These are phyloP conservation scores for Phocoena phocoena DNA, from an alignment of 2,113 vertebrate genomes.

Conservation along the genomic window DNA sequence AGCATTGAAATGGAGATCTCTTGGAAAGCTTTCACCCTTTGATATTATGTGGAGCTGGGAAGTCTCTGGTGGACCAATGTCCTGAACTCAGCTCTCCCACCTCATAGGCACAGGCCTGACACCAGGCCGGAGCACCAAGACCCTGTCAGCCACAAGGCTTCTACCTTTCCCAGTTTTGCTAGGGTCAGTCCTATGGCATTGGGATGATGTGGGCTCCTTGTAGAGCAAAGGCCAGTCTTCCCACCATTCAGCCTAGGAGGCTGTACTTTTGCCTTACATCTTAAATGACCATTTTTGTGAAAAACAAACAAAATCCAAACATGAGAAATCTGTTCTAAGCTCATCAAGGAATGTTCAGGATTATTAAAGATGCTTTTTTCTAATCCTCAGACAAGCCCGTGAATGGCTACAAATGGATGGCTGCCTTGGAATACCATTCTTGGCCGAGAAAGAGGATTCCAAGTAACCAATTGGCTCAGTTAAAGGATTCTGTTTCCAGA, in stretches of 20 bases:
- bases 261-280: slow-evolving; percentile 91
- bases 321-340: slow-evolving; percentile 91
- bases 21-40: too few species aligned
- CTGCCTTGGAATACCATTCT: slow-evolving; percentile 92
- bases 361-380: slow-evolving; percentile 90
- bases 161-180: slow-evolving; percentile 87
- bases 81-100: too few species aligned
- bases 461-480: slow-evolving; percentile 91
- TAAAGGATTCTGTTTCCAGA: slow-evolving; percentile 83
- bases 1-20: too few species aligned
- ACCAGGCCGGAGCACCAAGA: too few species aligned
- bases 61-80: too few species aligned
- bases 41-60: too few species aligned
- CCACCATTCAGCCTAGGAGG: slow-evolving; percentile 90
- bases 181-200: slow-evolving; percentile 91
- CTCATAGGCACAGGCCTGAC: too few species aligned
- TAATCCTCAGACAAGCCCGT: slow-evolving; percentile 86
- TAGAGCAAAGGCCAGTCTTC: slow-evolving; percentile 90
- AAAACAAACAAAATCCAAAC: slow-evolving; percentile 94
- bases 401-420: slow-evolving; percentile 89
- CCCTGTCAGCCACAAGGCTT: slow-evolving; percentile 47
- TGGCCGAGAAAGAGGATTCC: slow-evolving; percentile 89
- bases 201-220: slow-evolving; percentile 91
- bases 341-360: slow-evolving; percentile 89
- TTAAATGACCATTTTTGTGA: slow-evolving; percentile 92